Percentiles rank a stretch among this genome's conserved stretches.
These are phyloP conservation scores for Sceloporus undulatus DNA, from an alignment of 2,113 vertebrate genomes.

Conservation along the genomic window DNA sequence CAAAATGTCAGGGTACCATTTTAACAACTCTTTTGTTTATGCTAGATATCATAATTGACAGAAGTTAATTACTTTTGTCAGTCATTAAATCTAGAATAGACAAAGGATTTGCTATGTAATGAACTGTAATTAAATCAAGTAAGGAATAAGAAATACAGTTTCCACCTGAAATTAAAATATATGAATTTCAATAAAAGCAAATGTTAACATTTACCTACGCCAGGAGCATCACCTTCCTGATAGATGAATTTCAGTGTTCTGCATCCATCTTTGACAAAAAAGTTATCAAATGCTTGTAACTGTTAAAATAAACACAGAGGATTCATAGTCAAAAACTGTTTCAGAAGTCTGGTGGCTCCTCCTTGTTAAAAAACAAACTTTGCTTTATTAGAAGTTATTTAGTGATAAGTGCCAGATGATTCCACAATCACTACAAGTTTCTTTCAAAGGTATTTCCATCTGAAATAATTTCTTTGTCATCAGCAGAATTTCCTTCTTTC, in stretches of 20 bases:
- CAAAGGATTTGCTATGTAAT: not conserved
- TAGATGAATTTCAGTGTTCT: conserved; percentile 85
- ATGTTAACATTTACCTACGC: conserved; percentile 76
- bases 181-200: not conserved
- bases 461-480: not conserved
- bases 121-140: not conserved
- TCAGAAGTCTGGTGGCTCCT: not conserved
- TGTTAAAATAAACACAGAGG: conserved; percentile 70
- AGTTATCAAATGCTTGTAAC: conserved; percentile 79
- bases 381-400: not conserved
- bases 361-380: not conserved
- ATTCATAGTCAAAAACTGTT: conserved; percentile 9
- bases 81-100: not conserved
- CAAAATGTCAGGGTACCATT: not conserved
- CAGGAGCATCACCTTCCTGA: conserved; percentile 81
- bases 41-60: not conserved
- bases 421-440: not conserved
- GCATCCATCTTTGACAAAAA: conserved; percentile 81
- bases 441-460: not conserved
- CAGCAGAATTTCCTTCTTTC: not conserved
- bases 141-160: not conserved
- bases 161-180: not conserved
- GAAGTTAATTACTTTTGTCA: not conserved
- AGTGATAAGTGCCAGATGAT: not conserved
- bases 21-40: not conserved